Evolutionary conservation across 2,888 invertebrate species (phyloP), one percentile per base, ranked within the genome.

Genomic region (Scrobipalpa atriplicella): DNA sequence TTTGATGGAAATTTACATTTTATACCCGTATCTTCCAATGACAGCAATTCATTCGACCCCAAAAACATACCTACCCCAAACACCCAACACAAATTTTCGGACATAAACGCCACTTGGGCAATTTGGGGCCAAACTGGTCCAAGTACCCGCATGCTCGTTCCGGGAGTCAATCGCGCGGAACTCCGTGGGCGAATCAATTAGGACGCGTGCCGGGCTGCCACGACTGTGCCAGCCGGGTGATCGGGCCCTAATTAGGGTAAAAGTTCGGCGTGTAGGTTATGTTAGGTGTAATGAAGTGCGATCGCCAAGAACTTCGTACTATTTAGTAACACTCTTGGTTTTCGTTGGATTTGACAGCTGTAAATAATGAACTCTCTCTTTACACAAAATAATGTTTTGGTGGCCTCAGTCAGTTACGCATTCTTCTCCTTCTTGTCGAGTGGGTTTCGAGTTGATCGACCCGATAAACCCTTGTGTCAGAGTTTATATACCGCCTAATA

Each of bases 131-230:
- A 43, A 13, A 43, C 43, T 47, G 8, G 47, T 16, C 11, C 47
- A 47, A 47, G 5, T 47, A 47, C 47, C 47, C 47, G 47, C 47
- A 47, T 47, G 47, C 5, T 16, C 9, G 47, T 47, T 47, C n/a
- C 16, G 47, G 8, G 47, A 47, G n/a, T 47, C 29, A 58, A 58
- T 58, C 29, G 58, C 36, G 16, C 9, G 58, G 38, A 38, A 58
- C 16, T 9, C 10, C 19, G 21, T 11, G 21, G 21, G 19, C 19
- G 5, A 10, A 18, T 54, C 54, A 54, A 54, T 54, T 21, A 54
- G 19, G 11, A 36, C 36, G 58, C 58, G 58, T 58, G 58, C 58
- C 18, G 47, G 5, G 16, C 16, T 29, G 47, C n/a, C 47, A 47
- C 3, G n/a, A 47, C 47, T 47, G 47, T 47, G 47, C 47, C 47